Conservation (phyloP, 2,888 invertebrate genomes). For the Flexamia atlantica region DNA sequence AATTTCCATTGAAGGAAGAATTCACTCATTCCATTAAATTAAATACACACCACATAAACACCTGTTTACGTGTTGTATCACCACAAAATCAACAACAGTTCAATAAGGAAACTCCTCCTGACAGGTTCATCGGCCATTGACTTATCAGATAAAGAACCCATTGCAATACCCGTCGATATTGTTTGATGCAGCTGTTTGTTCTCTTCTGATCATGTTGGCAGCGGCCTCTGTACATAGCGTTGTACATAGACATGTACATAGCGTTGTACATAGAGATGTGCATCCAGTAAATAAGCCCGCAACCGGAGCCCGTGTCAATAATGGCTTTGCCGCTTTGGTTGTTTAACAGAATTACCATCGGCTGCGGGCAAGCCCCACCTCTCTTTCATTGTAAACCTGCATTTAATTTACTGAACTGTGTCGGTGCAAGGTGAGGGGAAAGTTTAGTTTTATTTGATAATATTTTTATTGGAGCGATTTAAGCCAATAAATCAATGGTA, state of each 20-base stretch:
- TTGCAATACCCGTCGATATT: not conserved
- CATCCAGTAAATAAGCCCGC: slow-evolving; percentile 9
- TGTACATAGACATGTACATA: slow-evolving; percentile 22
- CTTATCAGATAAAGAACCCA: not conserved
- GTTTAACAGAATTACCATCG: not conserved
- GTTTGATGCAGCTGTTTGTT: slow-evolving; percentile 6
- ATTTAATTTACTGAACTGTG: too few species aligned
- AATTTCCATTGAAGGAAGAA: too few species aligned
- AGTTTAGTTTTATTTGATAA: too few species aligned
- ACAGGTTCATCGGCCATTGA: too few species aligned
- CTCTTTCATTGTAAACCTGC: not conserved
- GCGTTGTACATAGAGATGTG: too few species aligned
- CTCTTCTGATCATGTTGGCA: not conserved
- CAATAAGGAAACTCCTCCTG: too few species aligned
- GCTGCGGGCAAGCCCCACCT: not conserved
- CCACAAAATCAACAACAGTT: not conserved
- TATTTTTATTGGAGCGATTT: too few species aligned
- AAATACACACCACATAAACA: too few species aligned
- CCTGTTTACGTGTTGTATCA: not conserved
- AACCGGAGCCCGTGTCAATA: not conserved
- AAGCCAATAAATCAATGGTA: too few species aligned
- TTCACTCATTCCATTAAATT: too few species aligned
- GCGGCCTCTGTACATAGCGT: slow-evolving; percentile 11
- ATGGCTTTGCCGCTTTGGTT: slow-evolving; percentile 22
- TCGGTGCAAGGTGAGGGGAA: too few species aligned